Evolutionary conservation across 2,888 invertebrate genomes (phyloP).

Genomic region (Dendrolimus houi): DNA sequence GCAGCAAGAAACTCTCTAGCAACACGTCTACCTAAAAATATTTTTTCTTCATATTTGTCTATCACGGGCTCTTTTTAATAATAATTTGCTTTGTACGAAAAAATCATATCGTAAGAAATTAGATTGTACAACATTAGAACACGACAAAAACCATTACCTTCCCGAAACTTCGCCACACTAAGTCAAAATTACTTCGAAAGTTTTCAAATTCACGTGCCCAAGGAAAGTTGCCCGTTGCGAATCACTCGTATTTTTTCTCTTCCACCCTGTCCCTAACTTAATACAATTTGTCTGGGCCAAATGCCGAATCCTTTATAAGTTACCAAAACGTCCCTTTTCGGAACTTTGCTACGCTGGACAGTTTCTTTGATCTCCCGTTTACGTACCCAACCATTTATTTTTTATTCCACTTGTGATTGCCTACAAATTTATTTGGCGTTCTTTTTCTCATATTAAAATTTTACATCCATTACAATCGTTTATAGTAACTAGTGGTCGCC

Average conservation of each 20-base stretch:
- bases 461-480: no score
- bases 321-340: conserved; percentile 11
- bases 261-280: conserved; percentile 20
- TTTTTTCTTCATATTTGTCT: no score
- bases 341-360: conserved; percentile 20
- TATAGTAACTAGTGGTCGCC: no score
- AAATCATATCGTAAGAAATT: background rate
- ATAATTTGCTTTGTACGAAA: no score
- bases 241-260: background rate
- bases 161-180: background rate
- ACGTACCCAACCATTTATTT: conserved; percentile 22
- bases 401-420: conserved; percentile 1
- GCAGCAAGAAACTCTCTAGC: no score
- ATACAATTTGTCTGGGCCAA: conserved; percentile 30
- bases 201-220: background rate
- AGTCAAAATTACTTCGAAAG: background rate
- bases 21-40: no score
- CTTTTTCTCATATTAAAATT: background rate
- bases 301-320: conserved; percentile 32
- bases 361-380: conserved; percentile 45
- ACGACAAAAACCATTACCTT: background rate
- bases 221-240: background rate
- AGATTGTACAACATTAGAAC: background rate
- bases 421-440: background rate
- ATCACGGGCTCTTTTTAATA: no score